phyloP scores from a whole-genome alignment of 2,113 vertebrate genomes.

The Callorhinus ursinus region DNA sequence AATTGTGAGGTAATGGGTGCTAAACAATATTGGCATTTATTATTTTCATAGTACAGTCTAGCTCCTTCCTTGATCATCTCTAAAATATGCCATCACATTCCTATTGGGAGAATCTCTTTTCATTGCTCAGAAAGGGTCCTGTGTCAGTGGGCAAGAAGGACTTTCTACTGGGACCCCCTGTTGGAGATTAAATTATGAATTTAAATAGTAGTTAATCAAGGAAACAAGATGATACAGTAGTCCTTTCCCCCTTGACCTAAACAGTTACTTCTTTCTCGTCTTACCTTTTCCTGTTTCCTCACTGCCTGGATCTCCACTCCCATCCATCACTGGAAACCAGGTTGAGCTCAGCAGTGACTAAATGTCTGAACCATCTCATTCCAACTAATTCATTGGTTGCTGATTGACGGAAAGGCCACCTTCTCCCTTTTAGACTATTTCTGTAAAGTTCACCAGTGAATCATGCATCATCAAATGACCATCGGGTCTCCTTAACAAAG shows the following conservation, averaged over 20 bases:
- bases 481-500: neutral
- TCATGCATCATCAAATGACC: neutral
- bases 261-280: neutral
- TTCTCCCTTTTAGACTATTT: neutral
- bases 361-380: neutral
- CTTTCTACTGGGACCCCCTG: neutral
- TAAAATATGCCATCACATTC: neutral
- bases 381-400: neutral
- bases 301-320: neutral
- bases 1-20: neutral
- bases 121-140: neutral
- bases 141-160: neutral
- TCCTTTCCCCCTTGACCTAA: neutral
- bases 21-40: neutral
- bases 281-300: neutral
- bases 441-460: conserved; percentile 2
- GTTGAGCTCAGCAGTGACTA: neutral
- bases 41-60: neutral
- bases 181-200: neutral
- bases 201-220: neutral
- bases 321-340: neutral
- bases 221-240: neutral
- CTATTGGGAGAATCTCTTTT: neutral
- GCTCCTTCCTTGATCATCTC: neutral
- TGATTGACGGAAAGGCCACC: neutral